These are phyloP conservation scores for Ephestia elutella DNA, from an alignment of 1,140 invertebrate species.

Conservation along the genomic window DNA sequence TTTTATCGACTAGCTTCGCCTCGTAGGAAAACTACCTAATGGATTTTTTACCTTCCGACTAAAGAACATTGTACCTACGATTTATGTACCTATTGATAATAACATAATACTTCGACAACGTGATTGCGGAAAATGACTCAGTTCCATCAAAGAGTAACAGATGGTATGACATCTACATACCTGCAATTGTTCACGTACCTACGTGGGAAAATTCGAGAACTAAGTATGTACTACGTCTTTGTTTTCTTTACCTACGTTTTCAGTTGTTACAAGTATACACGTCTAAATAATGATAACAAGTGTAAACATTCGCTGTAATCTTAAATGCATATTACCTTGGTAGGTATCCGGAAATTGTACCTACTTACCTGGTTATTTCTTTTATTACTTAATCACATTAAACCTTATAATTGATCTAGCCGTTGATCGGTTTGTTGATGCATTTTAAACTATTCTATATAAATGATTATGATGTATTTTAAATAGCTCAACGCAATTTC, in stretches of 20 bases:
- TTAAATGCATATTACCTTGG: too few species aligned
- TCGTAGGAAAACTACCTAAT: too few species aligned
- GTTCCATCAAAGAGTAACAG: constrained; percentile 1
- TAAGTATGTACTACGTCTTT: not conserved
- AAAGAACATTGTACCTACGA: not conserved
- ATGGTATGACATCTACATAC: not conserved
- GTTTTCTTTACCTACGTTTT: not conserved
- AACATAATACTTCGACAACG: not conserved
- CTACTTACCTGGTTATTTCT: too few species aligned
- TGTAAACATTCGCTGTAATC: not conserved
- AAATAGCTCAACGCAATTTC: not conserved
- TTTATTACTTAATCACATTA: too few species aligned
- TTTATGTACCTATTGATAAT: not conserved
- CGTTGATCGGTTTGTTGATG: too few species aligned
- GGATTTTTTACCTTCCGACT: too few species aligned
- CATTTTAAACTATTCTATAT: too few species aligned
- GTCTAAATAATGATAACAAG: not conserved
- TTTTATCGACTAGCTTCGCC: too few species aligned
- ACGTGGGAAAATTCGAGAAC: not conserved
- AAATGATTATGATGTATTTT: not conserved
- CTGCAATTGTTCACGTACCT: not conserved
- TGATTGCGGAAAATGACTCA: not conserved
- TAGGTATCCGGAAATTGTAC: too few species aligned
- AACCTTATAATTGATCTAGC: too few species aligned
- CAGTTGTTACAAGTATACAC: not conserved